A percentile compares a stretch with the other conserved stretches of the same genome.
phyloP scores from a whole-genome alignment of 2,113 vertebrate species.

The Cygnus atratus region DNA sequence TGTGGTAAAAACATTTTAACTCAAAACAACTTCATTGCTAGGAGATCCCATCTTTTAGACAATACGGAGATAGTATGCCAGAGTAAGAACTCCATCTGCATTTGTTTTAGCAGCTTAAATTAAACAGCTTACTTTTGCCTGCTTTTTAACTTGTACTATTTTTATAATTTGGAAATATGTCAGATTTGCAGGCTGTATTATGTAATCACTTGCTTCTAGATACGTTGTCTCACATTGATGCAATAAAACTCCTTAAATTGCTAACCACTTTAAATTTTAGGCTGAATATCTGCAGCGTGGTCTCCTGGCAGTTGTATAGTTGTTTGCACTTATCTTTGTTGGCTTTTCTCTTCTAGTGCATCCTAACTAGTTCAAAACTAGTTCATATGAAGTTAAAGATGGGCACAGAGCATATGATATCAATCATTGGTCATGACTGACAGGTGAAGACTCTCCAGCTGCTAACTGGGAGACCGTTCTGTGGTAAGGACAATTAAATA shows the following conservation, averaged over 20 bases:
- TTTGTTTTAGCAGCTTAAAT: slow-evolving; percentile 5
- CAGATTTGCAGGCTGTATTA: not conserved
- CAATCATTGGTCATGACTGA: not conserved
- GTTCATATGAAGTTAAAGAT: not conserved
- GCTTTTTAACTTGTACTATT: not conserved
- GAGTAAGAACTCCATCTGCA: not conserved
- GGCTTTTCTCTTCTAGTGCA: not conserved
- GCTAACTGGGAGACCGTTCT: not conserved
- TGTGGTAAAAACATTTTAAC: slow-evolving; percentile 16
- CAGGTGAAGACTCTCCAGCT: not conserved
- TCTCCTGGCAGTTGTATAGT: not conserved
- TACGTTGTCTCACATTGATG: not conserved
- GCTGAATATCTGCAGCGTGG: not conserved
- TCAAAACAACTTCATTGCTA: slow-evolving; percentile 1
- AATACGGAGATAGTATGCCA: not conserved
- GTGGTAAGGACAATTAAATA: not conserved
- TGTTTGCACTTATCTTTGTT: not conserved
- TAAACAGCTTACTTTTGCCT: not conserved
- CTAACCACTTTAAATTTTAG: not conserved
- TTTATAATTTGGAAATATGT: not conserved
- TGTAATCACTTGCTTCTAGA: not conserved
- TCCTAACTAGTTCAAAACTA: not conserved
- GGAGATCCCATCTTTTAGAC: not conserved
- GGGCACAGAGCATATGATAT: not conserved
- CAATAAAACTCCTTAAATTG: not conserved